These are phyloP conservation scores for Thera britannica DNA, from an alignment of 2,888 invertebrate genomes.

Conservation along the genomic window DNA sequence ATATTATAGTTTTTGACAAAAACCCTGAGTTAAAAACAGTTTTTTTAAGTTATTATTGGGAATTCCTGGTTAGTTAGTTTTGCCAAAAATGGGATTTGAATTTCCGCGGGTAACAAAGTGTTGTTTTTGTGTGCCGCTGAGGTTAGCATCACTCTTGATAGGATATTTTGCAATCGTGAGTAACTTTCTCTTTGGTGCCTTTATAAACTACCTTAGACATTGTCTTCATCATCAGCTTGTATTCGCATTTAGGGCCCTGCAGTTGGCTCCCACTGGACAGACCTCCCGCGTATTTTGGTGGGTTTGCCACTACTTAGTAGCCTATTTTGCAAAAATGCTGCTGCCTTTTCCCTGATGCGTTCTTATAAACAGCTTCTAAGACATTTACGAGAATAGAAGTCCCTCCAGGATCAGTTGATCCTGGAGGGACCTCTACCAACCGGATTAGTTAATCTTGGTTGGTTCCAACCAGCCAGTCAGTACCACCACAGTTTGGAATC, in stretches of 20 bases:
- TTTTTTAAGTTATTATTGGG: conserved; percentile 11
- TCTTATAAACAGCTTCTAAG: no score
- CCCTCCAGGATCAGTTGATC: no score
- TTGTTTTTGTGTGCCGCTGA: conserved; percentile 68
- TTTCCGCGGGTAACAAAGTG: conserved; percentile 54
- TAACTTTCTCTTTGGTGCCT: conserved; percentile 31
- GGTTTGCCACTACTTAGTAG: no score
- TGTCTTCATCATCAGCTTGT: neutral
- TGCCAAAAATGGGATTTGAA: conserved; percentile 8
- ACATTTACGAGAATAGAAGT: no score
- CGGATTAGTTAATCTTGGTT: no score
- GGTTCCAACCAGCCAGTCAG: no score
- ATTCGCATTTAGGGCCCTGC: no score
- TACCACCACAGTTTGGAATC: no score
- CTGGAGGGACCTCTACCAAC: no score
- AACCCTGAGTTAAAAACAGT: neutral
- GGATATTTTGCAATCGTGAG: conserved; percentile 76
- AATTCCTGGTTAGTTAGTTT: neutral
- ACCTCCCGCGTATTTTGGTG: neutral
- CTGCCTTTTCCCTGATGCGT: no score
- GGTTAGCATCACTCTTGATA: conserved; percentile 65
- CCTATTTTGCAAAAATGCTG: no score
- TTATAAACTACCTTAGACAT: neutral
- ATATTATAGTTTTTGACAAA: neutral
- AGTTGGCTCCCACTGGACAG: neutral